phyloP scores from a whole-genome alignment of 2,113 vertebrate genomes.

The Burhinus bistriatus region DNA sequence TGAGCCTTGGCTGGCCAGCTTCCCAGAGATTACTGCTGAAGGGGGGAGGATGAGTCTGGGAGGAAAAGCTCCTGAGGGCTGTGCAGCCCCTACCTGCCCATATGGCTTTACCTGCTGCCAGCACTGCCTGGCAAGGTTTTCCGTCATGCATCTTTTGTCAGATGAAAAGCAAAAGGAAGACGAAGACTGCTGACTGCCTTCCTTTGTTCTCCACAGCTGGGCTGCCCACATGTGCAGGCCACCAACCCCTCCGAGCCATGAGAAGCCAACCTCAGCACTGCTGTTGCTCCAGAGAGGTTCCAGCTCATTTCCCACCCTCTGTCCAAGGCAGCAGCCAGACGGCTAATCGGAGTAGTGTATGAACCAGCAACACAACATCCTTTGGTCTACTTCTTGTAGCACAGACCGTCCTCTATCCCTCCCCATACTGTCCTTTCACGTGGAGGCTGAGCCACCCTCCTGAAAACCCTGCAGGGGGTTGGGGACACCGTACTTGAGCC shows the following conservation, averaged over 20 bases:
- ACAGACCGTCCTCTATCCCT: background rate
- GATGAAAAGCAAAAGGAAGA: background rate
- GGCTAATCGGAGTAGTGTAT: background rate
- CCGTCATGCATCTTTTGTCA: background rate
- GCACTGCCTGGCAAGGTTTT: background rate
- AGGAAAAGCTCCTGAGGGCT: background rate
- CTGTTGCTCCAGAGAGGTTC: background rate
- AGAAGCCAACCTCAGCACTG: background rate
- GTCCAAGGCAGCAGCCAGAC: background rate
- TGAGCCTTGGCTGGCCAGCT: background rate
- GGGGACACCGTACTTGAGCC: background rate
- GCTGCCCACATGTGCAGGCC: background rate
- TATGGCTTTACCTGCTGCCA: background rate
- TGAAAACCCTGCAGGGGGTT: background rate
- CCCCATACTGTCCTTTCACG: background rate
- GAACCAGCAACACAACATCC: background rate
- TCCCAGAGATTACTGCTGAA: background rate
- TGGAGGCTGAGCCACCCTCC: background rate
- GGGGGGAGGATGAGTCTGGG: background rate
- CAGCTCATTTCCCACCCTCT: background rate
- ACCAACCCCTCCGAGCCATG: background rate
- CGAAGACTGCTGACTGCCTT: background rate
- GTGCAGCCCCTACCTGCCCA: background rate
- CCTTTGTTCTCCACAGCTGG: background rate
- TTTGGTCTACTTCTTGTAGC: background rate